Evolutionary conservation across 92 coral and sea anemone genomes (phyloP), one percentile per base, ranked within the genome.

Genomic region (Siderastrea radians): DNA sequence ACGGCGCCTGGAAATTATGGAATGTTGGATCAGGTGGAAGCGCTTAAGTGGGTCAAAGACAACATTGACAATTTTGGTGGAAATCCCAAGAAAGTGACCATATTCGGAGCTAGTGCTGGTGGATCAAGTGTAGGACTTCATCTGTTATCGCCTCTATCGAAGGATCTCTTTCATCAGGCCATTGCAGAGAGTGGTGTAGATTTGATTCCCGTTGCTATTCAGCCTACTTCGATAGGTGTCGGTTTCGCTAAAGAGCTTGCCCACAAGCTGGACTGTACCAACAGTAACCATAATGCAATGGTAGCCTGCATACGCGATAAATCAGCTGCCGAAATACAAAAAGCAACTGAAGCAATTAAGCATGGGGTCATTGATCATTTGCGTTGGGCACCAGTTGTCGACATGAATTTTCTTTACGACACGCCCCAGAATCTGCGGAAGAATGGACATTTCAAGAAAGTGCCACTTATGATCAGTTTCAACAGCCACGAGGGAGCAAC

Each of bases 41-140:
- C 96, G 1, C 89, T 95, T 14, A 91, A 84, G 82, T 95, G 96
- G 96, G 84, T 91, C 58, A 80, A 91, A 26, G 87, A 79, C 15
- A 95, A 91, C 77, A 93, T 93, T 69, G 70, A 44, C 44, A 78
- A 79, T 53, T 95, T 95, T 80, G 93, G 93, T 19, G 98, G 98
- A 55, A 93, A 95, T 72, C 95, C 96, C 38, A 67, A 79, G 43
- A 85, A 88, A 16, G 96, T 95, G 64, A 95, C 96, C 62, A 91
- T 95, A 83, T 95, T 93, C 89, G 98, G 98, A 5, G 93, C 77
- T 17, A 93, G 98, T 64, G 98, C 95, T 7, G 98, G 98, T 2
- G 98, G 92, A 2, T 71, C 96, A 13, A 95, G 98, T 59, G 98
- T 95, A 7, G 81, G 93, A 12, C 93, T 95, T 6, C 94, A 91